Conservation (phyloP, 2,888 invertebrate species). For the Serripes groenlandicus region DNA sequence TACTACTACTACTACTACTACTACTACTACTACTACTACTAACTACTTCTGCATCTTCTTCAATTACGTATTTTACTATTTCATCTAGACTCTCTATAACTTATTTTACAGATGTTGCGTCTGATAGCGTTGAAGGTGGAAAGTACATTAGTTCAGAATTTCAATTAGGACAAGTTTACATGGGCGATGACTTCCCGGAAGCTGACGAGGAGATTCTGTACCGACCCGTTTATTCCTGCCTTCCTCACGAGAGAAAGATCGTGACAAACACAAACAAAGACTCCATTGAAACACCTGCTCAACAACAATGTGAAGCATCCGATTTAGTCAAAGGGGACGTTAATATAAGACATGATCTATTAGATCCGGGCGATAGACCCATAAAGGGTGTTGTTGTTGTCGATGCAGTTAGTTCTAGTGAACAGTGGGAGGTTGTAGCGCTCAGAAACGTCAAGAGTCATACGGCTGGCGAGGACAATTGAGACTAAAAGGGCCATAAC, state of each 20-base stretch:
- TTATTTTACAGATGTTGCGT: constrained; percentile 89
- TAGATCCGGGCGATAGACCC: constrained; percentile 9
- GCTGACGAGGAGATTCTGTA: constrained; percentile 89
- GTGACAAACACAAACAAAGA: constrained; percentile 69
- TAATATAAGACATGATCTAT: constrained; percentile 6
- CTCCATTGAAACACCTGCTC: constrained; percentile 2
- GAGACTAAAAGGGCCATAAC: too few species aligned
- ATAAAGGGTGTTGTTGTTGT: constrained; percentile 35
- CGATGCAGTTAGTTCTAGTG: constrained; percentile 50
- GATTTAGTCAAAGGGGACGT: not conserved
- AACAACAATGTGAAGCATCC: constrained; percentile 15
- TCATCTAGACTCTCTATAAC: not conserved
- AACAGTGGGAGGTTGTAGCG: constrained; percentile 58
- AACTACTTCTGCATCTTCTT: too few species aligned
- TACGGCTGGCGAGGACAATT: constrained; percentile 7
- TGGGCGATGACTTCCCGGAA: constrained; percentile 89
- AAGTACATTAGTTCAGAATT: constrained; percentile 93
- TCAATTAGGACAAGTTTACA: constrained; percentile 92
- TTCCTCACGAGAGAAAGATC: constrained; percentile 76
- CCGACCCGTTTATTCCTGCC: constrained; percentile 87
- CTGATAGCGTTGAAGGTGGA: constrained; percentile 92
- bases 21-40: too few species aligned
- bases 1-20: too few species aligned
- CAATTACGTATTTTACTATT: too few species aligned
- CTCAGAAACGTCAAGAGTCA: constrained; percentile 32